Conservation (phyloP, 1,140 invertebrate genomes). For the Thalassaphorura encarpata region DNA sequence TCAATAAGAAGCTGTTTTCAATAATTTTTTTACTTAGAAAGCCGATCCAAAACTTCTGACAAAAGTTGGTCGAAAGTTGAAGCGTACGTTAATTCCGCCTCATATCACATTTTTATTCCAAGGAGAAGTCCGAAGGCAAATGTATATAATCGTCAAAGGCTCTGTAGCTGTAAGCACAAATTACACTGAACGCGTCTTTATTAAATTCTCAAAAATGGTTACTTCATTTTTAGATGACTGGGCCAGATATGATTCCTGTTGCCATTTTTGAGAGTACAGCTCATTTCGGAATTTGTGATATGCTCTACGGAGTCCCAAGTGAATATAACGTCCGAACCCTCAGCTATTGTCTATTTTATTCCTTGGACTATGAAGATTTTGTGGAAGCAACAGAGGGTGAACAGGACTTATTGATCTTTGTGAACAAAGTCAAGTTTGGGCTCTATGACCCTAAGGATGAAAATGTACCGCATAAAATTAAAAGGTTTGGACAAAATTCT, state of each 20-base stretch:
- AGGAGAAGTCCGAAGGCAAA: conserved; percentile 10
- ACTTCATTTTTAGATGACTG: neutral
- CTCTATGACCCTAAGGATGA: neutral
- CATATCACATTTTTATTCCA: neutral
- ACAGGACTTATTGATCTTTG: neutral
- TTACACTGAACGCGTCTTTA: too few relatives aligned
- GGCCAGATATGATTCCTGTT: too few relatives aligned
- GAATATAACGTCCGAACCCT: conserved; percentile 14
- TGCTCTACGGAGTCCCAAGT: conserved; percentile 23
- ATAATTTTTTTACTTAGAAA: neutral
- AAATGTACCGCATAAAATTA: neutral
- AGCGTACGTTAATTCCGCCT: neutral
- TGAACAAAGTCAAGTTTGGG: neutral
- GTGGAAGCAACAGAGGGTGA: neutral
- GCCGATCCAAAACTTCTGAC: neutral
- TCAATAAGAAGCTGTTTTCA: neutral
- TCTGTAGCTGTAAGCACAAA: neutral
- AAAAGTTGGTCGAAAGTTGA: neutral
- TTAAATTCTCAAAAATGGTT: neutral
- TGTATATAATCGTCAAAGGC: conserved; percentile 2
- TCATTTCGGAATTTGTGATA: conserved; percentile 25
- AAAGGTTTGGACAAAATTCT: neutral
- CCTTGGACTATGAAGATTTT: conserved; percentile 1
- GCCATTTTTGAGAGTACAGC: conserved; percentile 12
- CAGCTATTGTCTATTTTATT: conserved; percentile 17